Conservation (phyloP, 2,888 invertebrate species). For the Tiliacea aurago region DNA sequence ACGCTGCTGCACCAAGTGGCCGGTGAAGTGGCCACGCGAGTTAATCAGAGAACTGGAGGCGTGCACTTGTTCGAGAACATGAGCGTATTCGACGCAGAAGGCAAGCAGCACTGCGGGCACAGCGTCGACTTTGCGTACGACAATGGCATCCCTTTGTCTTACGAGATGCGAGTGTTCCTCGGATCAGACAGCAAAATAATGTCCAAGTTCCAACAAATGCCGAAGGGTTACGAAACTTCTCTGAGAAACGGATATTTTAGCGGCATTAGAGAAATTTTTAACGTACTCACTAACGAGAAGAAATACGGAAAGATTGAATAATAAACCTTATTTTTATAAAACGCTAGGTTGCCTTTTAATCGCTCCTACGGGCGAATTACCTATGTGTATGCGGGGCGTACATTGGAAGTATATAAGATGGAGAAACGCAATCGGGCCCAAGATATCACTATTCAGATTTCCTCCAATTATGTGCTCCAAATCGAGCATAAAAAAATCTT, state of each 20-base stretch:
- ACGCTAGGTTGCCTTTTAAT: conserved; percentile 60
- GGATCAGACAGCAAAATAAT: conserved; percentile 75
- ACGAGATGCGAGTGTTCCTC: conserved; percentile 85
- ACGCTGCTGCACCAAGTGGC: conserved; percentile 69
- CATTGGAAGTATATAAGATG: conserved; percentile 63
- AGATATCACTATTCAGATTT: conserved; percentile 56
- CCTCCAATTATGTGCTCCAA: conserved; percentile 63
- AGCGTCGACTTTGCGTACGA: conserved; percentile 83
- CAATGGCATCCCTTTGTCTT: conserved; percentile 72
- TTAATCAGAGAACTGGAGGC: conserved; percentile 79
- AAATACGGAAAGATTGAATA: conserved; percentile 65
- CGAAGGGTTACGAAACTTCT: conserved; percentile 76
- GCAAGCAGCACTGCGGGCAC: conserved; percentile 79
- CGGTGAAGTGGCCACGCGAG: conserved; percentile 73
- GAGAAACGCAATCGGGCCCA: conserved; percentile 45
- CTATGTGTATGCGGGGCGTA: conserved; percentile 62
- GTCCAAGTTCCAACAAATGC: conserved; percentile 80
- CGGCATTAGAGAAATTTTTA: conserved; percentile 82
- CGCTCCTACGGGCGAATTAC: conserved; percentile 41
- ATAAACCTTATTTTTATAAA: conserved; percentile 57
- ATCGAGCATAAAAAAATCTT: conserved; percentile 75
- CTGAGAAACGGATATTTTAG: conserved; percentile 81
- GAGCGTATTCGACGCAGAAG: conserved; percentile 77
- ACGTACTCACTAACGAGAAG: conserved; percentile 72
- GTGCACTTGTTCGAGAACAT: conserved; percentile 78